Base-by-base conservation (phyloP, 2,113 vertebrate genomes). In the Bos javanicus region DNA sequence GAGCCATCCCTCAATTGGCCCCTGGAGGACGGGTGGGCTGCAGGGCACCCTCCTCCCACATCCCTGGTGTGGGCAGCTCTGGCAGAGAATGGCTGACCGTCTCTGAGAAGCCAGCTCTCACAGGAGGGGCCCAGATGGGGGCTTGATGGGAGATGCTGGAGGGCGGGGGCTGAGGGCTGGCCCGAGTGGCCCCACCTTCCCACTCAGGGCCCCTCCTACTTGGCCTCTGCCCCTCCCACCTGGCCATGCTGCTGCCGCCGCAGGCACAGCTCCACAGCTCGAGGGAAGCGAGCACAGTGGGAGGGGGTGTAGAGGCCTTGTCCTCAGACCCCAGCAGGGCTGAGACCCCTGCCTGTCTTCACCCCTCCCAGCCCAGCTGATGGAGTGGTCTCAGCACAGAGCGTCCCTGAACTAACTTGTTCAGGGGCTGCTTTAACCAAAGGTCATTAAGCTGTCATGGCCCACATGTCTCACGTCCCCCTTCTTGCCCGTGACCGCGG, bases 381-480 rank as follows among this genome's bases (percentile, higher is more conserved):
- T 3, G 30, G 12, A 43, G 43, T 1, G 0, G 2, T 2, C 13
- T 36, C 0, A 0, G 50, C 80, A 26, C 62, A 6, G 39, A 59
- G 84, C 80, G 15, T 56, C 83, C 71, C 23, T 3, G 21, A 2
- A 0, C 62, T 16, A 12, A 54, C 76, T 13, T 17, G 0, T 39
- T 56, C 93, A 46, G 80, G 56, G 43, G 87, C 33, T 3, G 28
- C 80, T 85, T 21, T 56, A 86, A 9, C 82, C 85, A 23, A 30
- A 85, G 85, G 81, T 95, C 90, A 81, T 90, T 96, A 94, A 93
- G 76, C 94, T 82, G 88, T 76, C 97, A 64, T 1, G 4, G 60
- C n/a, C 50, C 80, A 62, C 17, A 5, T 1, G n/a, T 57, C 87
- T 89, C 80, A 6, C 0, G 8, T 36, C 23, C 30, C 59, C 12